Conservation (phyloP, 2,797 vertebrate genomes). For the Nothura maculosa region DNA sequence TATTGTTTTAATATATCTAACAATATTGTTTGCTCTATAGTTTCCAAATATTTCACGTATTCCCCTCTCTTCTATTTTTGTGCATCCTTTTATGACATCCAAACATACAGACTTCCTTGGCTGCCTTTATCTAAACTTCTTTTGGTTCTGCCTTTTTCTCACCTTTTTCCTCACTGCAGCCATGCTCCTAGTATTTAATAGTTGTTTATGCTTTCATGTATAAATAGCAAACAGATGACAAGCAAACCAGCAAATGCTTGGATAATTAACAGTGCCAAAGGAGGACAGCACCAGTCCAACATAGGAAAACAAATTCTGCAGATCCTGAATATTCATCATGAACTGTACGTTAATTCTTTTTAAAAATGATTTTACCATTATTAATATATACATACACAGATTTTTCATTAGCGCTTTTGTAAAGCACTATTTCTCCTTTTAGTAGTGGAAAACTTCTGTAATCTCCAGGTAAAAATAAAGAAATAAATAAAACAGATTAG, state of each 20-base stretch:
- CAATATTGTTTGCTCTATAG: fast-evolving
- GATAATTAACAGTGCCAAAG: neutral
- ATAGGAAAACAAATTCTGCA: neutral
- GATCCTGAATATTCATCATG: neutral
- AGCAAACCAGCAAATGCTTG: neutral
- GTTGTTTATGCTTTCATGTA: neutral
- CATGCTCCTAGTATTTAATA: neutral
- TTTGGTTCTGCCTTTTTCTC: neutral
- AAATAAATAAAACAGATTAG: neutral
- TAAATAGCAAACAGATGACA: neutral
- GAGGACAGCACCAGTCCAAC: neutral
- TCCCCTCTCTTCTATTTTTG: fast-evolving
- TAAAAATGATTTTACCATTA: neutral
- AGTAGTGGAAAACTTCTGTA: neutral
- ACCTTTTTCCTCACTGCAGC: neutral
- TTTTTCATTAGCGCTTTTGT: neutral
- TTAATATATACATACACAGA: neutral
- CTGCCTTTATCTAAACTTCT: neutral
- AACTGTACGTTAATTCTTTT: neutral
- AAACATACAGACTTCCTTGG: neutral
- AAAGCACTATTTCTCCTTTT: neutral
- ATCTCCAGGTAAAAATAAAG: neutral
- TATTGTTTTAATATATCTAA: neutral
- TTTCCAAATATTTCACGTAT: neutral
- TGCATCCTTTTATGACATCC: too few species aligned